Evolutionary conservation across 64 coral and sea anemone genomes (phyloP).

Genomic region (Dendronephthya gigantea): DNA sequence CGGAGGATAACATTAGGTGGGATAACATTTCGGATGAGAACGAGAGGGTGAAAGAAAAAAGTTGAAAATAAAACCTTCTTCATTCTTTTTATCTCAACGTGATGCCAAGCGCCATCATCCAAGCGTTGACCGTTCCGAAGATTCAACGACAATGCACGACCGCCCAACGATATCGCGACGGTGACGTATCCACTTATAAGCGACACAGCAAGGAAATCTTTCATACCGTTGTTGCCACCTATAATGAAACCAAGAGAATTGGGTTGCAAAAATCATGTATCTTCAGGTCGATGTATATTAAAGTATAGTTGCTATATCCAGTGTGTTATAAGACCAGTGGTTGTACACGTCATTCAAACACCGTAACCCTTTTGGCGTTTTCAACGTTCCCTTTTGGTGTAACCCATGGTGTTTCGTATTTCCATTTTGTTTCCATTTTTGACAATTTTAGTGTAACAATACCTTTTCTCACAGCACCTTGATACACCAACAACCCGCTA

Average conservation of each 20-base stretch:
- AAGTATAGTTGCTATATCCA: too few relatives aligned
- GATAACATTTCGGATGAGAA: not conserved
- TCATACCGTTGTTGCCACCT: not conserved
- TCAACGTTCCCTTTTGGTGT: too few relatives aligned
- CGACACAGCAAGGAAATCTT: slow-evolving; percentile 68
- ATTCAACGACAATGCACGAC: slow-evolving; percentile 38
- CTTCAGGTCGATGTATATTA: too few relatives aligned
- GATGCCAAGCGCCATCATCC: slow-evolving; percentile 79
- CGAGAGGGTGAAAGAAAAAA: not conserved
- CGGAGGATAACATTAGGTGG: not conserved
- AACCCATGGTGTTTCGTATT: too few relatives aligned
- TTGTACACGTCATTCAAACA: too few relatives aligned
- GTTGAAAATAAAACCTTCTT: slow-evolving; percentile 35
- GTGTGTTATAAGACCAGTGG: too few relatives aligned
- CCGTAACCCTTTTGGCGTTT: too few relatives aligned
- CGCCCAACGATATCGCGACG: slow-evolving; percentile 56
- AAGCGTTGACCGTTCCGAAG: slow-evolving; percentile 47
- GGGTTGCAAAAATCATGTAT: not conserved
- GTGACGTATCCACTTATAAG: slow-evolving; percentile 45
- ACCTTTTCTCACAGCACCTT: not conserved
- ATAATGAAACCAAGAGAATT: not conserved
- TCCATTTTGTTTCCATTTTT: not conserved
- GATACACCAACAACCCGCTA: not conserved
- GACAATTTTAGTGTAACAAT: not conserved
- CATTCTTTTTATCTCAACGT: slow-evolving; percentile 45